These are phyloP conservation scores for Mercenaria mercenaria DNA, from an alignment of 1,140 invertebrate species.

Conservation along the genomic window DNA sequence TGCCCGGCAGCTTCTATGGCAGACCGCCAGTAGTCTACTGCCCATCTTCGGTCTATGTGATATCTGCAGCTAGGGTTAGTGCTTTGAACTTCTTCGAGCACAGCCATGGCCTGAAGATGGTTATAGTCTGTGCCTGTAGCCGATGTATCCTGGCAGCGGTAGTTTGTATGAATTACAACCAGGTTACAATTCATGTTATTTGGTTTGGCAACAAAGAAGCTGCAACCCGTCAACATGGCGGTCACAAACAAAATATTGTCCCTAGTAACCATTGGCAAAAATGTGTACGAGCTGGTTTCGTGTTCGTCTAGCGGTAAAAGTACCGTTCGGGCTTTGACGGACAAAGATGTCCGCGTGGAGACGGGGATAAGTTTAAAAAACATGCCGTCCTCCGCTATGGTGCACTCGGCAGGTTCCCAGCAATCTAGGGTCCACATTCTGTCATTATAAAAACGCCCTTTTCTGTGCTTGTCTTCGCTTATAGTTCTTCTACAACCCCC, in stretches of 20 bases:
- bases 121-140: neutral
- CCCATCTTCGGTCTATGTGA: neutral
- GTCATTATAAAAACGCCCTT: neutral
- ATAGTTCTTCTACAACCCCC: neutral
- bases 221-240: neutral
- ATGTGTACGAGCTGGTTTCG: neutral
- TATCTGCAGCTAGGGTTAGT: neutral
- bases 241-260: neutral
- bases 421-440: neutral
- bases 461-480: neutral
- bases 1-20: neutral
- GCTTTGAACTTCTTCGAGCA: neutral
- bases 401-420: neutral
- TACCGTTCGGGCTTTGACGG: neutral
- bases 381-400: neutral
- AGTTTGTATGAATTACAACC: neutral
- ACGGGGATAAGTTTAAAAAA: neutral
- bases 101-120: neutral
- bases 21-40: neutral
- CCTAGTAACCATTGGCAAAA: neutral
- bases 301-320: neutral
- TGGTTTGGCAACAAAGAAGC: neutral
- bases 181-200: neutral
- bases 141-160: neutral
- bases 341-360: neutral